Evolutionary conservation across 2,888 invertebrate genomes (phyloP), one percentile per base, ranked within the genome.

Genomic region (Sphaeridia pumilis): DNA sequence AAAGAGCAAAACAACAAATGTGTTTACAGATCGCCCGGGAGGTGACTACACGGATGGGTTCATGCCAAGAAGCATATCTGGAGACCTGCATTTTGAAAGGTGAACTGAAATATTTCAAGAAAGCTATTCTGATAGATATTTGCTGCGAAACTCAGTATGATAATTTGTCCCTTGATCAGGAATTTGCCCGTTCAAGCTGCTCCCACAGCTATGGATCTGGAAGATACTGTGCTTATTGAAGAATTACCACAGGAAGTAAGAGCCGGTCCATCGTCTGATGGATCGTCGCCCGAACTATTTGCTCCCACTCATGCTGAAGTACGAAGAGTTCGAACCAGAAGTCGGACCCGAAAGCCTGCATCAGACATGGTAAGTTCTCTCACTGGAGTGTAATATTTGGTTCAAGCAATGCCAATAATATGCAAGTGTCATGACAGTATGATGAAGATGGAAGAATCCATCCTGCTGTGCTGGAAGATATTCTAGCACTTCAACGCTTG

Each of bases 1-100:
- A n/a, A n/a, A n/a, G n/a, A n/a, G n/a, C n/a, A n/a, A n/a, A n/a
- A n/a, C n/a, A n/a, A n/a, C n/a, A n/a, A n/a, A n/a, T n/a, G n/a
- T n/a, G n/a, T n/a, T n/a, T n/a, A n/a, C n/a, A n/a, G n/a, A n/a
- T n/a, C n/a, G n/a, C n/a, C n/a, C n/a, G 31, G 10, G 31, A 31
- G 10, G 14, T 10, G 31, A 31, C 31, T 31, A 31, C 14, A 31
- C 31, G 7, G 31, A 31, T 31, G 31, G 31, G 7, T 14, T 31
- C 31, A 31, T 31, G 31, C 31, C 31, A 31, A 7, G 31, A 7
- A 31, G 31, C 31, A 31, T 31, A 10, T 31, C 31, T 10, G 25
- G 26, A 14, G 48, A 48, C 10, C 20, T 48, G 4, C 25, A 38
- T 24, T 48, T 48, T 38, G 48, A 48, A 27, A 36, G 48, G 48